These are phyloP conservation scores for Ctenopoma kingsleyae DNA, from an alignment of 2,797 vertebrate genomes.

Conservation along the genomic window DNA sequence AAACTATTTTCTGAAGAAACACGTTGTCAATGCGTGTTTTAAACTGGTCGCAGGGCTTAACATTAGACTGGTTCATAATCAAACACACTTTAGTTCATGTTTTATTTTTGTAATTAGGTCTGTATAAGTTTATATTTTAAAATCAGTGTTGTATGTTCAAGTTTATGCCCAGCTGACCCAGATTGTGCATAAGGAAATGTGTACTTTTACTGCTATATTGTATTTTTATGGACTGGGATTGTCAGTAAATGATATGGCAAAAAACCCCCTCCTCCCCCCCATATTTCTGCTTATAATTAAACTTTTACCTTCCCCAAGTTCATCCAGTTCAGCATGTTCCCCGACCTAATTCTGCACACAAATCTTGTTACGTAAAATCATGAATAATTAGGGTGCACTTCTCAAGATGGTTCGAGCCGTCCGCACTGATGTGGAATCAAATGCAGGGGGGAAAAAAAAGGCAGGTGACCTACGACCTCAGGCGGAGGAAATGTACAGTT, in stretches of 20 bases:
- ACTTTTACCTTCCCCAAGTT: conserved; percentile 7
- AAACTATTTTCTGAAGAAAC: not conserved
- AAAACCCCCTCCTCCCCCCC: too few species aligned
- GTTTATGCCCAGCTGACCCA: not conserved
- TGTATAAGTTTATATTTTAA: too few species aligned
- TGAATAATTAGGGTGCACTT: conserved; percentile 55
- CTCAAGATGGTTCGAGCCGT: conserved; percentile 1
- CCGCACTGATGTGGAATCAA: conserved; percentile 2
- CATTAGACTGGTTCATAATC: too few species aligned
- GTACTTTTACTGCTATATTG: not conserved
- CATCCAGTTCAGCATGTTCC: conserved; percentile 30
- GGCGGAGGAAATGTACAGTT: not conserved
- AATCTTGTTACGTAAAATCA: conserved; percentile 63
- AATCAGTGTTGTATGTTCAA: too few species aligned
- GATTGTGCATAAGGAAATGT: not conserved
- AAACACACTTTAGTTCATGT: too few species aligned
- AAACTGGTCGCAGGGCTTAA: too few species aligned
- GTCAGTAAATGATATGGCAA: too few species aligned
- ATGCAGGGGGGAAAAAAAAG: not conserved
- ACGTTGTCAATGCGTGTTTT: too few species aligned
- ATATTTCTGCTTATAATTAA: not conserved
- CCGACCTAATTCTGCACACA: conserved; percentile 56
- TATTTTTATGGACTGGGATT: not conserved
- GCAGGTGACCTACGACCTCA: conserved; percentile 18
- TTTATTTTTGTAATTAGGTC: too few species aligned